phyloP scores from a whole-genome alignment of 2,888 invertebrate species.

The Trissoscelio sp. region DNA sequence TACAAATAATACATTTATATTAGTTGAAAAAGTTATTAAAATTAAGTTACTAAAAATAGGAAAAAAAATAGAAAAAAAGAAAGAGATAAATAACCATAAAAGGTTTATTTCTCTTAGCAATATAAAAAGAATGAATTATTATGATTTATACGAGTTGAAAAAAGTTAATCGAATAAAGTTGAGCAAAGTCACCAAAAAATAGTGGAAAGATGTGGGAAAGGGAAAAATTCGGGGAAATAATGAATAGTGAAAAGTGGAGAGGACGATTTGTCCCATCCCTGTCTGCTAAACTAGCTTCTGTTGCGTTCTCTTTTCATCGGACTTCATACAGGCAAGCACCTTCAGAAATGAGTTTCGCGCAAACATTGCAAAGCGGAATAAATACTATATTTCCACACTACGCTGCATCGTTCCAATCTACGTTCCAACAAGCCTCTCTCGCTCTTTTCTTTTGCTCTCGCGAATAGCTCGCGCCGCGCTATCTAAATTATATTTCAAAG shows the following conservation, averaged over 20 bases:
- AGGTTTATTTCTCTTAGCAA: neutral
- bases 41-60: too few relatives aligned
- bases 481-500: constrained; percentile 78
- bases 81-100: too few relatives aligned
- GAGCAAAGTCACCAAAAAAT: neutral
- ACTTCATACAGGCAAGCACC: constrained; percentile 59
- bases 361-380: constrained; percentile 77
- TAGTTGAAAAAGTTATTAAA: too few relatives aligned
- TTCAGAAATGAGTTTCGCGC: constrained; percentile 78
- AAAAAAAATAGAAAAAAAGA: too few relatives aligned
- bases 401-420: constrained; percentile 58
- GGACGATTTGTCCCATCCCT: constrained; percentile 42
- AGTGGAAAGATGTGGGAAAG: neutral
- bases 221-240: constrained; percentile 40
- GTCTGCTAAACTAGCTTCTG: constrained; percentile 24
- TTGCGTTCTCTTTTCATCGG: constrained; percentile 45
- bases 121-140: neutral
- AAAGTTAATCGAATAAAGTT: neutral
- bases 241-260: constrained; percentile 53
- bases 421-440: constrained; percentile 54
- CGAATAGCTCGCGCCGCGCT: constrained; percentile 68
- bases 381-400: constrained; percentile 71
- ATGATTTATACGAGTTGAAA: neutral
- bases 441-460: constrained; percentile 52
- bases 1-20: too few relatives aligned